Percentiles rank a stretch among this genome's conserved stretches.
Conservation (phyloP, 2,113 vertebrate genomes). For the Carassius carassius region DNA sequence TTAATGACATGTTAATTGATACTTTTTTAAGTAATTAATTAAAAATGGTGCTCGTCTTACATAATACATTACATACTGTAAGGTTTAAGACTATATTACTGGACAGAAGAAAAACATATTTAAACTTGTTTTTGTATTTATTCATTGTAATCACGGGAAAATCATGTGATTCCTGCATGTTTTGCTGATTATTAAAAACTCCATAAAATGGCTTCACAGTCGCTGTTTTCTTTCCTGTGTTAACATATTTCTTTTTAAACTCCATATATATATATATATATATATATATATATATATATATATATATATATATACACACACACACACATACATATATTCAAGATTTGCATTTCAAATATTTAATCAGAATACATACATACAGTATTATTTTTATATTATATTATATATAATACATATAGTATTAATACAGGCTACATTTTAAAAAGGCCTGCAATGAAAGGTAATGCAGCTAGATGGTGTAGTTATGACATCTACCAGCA, state of each 20-base stretch:
- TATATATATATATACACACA: too few species aligned
- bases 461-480: not conserved
- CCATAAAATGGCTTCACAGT: not conserved
- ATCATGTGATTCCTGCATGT: conserved; percentile 27
- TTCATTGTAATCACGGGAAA: not conserved
- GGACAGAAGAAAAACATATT: not conserved
- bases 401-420: too few species aligned
- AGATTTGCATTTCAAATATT: not conserved
- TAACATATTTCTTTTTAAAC: not conserved
- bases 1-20: conserved; percentile 4
- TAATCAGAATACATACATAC: not conserved
- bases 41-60: conserved; percentile 30
- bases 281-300: too few species aligned
- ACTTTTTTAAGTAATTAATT: conserved; percentile 14
- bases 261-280: not conserved
- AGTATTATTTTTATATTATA: too few species aligned
- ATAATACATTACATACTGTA: conserved; percentile 14
- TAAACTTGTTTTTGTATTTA: conserved; percentile 25
- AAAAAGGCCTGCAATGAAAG: not conserved
- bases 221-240: not conserved
- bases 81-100: not conserved
- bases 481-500: conserved; percentile 5
- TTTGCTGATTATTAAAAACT: conserved; percentile 29
- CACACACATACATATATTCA: not conserved
- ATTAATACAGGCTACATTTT: not conserved